Conservation (phyloP, 2,888 invertebrate species). For the Sericinus montela region DNA sequence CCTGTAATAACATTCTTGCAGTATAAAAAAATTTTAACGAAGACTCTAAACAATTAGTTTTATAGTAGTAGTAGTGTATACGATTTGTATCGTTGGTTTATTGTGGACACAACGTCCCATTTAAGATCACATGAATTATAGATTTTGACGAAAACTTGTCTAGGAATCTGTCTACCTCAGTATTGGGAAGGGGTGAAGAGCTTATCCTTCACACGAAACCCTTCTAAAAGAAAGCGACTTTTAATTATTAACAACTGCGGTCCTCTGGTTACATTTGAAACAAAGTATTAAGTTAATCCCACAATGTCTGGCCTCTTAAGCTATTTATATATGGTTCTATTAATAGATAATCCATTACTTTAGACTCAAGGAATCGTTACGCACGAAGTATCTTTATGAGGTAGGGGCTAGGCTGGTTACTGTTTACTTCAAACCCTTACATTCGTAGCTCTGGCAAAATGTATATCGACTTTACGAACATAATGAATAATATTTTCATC, state of each 20-base stretch:
- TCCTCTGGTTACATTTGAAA: constrained; percentile 12
- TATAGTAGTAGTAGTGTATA: too few species aligned
- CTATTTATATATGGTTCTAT: constrained; percentile 16
- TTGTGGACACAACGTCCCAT: too few species aligned
- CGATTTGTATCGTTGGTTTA: too few species aligned
- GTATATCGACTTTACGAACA: constrained; percentile 9
- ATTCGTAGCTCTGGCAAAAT: background rate
- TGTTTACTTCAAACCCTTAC: constrained; percentile 8
- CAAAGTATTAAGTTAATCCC: constrained; percentile 21
- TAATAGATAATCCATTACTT: constrained; percentile 19
- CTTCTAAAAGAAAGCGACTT: background rate
- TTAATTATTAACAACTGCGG: constrained; percentile 10
- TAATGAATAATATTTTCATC: too few species aligned
- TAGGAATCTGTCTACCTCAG: too few species aligned
- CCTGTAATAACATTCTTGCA: too few species aligned
- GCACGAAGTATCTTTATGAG: constrained; percentile 11
- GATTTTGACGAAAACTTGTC: too few species aligned
- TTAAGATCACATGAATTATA: too few species aligned
- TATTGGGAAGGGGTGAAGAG: too few species aligned
- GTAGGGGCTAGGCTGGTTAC: constrained; percentile 3
- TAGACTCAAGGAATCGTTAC: constrained; percentile 12
- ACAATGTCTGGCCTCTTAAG: constrained; percentile 13
- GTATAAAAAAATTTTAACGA: too few species aligned
- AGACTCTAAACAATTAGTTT: too few species aligned
- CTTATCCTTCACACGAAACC: too few species aligned